Base-by-base conservation (phyloP, 1,140 invertebrate genomes). In the Coptotermes formosanus region DNA sequence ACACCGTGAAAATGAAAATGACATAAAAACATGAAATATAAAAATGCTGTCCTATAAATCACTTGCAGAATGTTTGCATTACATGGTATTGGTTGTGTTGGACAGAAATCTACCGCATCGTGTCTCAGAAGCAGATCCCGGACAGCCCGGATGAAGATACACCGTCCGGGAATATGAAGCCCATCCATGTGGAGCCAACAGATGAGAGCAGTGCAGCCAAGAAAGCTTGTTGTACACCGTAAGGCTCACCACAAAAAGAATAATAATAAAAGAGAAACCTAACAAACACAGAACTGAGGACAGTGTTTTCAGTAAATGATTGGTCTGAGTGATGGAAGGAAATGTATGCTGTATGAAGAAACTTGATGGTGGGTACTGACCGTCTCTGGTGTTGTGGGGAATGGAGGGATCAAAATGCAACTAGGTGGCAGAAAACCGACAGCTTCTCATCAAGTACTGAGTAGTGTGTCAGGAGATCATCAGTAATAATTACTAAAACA, bases 71-170 rank as follows among this genome's bases (percentile, higher is more conserved):
- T 55, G 52, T 55, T 55, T 55, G 16, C 52, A 55, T 55, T 55
- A 55, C 52, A 55, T 30, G 8, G n/a, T 75, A 30, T 75, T 75
- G 64, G 64, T 75, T 75, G n/a, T 75, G 64, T 75, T 75, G 64
- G 64, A 64, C 91, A 93, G 93, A 93, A 91, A 94, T 94, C 88
- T 94, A 94, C 90, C 93, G 93, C 88, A 94, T 94, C 87, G 93
- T 94, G 86, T 93, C 93, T 32, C 92, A 93, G 90, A 93, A 93
- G 89, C 92, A 93, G 89, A 92, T 94, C 85, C 90, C 90, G 48
- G 92, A 93, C 87, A 91, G 91, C 87, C 90, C 90, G 12, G 92
- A 92, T 85, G 91, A 92, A 86, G 92, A 92, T 84, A 90, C 91
- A 86, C 89, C 89, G 38, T 88, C 90, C 38, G 88, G 88, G 69